These are phyloP conservation scores for Limnephilus rhombicus DNA, from an alignment of 2,888 invertebrate species.

Conservation along the genomic window DNA sequence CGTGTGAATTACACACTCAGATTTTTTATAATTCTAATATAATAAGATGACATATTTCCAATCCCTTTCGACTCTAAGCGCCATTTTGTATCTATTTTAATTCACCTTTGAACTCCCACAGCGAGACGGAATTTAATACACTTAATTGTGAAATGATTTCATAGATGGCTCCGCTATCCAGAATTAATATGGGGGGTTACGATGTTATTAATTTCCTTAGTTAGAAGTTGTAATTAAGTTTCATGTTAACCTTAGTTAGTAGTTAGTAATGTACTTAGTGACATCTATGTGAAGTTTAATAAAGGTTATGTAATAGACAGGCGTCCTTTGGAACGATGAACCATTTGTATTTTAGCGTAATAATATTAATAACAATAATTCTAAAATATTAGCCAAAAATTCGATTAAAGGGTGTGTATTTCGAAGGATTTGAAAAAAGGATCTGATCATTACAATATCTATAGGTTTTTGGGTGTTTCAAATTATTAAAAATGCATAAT, in stretches of 20 bases:
- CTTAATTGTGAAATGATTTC: slow-evolving; percentile 61
- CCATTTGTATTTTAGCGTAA: too few species aligned
- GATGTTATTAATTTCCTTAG: slow-evolving; percentile 55
- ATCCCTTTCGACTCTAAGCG: slow-evolving; percentile 2
- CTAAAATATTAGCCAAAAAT: too few species aligned
- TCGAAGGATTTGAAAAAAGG: too few species aligned
- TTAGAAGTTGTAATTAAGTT: slow-evolving; percentile 48
- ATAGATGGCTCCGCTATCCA: slow-evolving; percentile 50
- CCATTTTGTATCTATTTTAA: slow-evolving; percentile 16
- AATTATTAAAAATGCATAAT: too few species aligned
- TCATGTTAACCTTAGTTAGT: neutral
- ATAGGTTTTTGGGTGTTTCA: too few species aligned
- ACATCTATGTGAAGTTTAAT: neutral
- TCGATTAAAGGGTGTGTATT: too few species aligned
- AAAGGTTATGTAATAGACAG: neutral
- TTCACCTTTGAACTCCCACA: slow-evolving; percentile 24
- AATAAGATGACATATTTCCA: neutral
- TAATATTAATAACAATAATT: too few species aligned
- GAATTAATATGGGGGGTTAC: slow-evolving; percentile 26
- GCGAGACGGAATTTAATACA: slow-evolving; percentile 53
- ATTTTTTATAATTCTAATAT: too few species aligned
- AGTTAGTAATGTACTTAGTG: neutral
- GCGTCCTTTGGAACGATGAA: neutral
- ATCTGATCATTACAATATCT: too few species aligned
- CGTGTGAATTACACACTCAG: too few species aligned